These are phyloP conservation scores for Bombus turneri DNA, from an alignment of 1,140 invertebrate genomes.

Conservation along the genomic window DNA sequence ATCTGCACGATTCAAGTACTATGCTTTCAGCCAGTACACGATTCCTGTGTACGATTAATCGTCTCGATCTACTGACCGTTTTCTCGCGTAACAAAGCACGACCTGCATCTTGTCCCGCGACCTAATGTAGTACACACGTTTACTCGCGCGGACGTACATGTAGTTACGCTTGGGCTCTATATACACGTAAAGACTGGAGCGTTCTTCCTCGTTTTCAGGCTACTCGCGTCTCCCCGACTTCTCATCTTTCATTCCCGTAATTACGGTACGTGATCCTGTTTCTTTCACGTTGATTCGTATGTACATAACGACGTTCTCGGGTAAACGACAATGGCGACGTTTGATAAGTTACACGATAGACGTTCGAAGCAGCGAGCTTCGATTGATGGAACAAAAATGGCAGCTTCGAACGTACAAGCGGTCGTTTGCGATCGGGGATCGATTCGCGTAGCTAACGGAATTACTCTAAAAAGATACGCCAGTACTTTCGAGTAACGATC, in stretches of 20 bases:
- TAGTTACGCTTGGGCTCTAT: constrained; percentile 32
- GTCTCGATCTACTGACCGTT: constrained; percentile 26
- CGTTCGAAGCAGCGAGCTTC: background rate
- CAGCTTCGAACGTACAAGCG: background rate
- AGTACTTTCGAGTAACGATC: constrained; percentile 49
- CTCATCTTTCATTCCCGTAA: background rate
- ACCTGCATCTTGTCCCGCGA: constrained; percentile 53
- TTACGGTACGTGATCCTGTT: no score
- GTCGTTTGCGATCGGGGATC: background rate
- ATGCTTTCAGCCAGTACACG: constrained; percentile 3
- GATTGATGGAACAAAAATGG: background rate
- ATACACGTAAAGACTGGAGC: constrained; percentile 43
- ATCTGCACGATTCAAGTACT: constrained; percentile 42
- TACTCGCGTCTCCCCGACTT: background rate
- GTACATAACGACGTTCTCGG: constrained; percentile 1
- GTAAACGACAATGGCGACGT: constrained; percentile 3
- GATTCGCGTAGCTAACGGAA: background rate
- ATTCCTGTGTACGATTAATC: constrained; percentile 43
- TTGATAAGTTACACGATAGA: background rate
- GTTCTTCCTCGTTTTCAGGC: background rate
- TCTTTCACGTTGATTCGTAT: constrained; percentile 17
- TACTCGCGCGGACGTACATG: constrained; percentile 28
- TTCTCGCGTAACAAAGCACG: background rate
- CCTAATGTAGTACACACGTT: constrained; percentile 52
- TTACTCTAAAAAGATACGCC: constrained; percentile 13